phyloP scores from a whole-genome alignment of 2,797 vertebrate genomes.

The Neomorphus geoffroyi region DNA sequence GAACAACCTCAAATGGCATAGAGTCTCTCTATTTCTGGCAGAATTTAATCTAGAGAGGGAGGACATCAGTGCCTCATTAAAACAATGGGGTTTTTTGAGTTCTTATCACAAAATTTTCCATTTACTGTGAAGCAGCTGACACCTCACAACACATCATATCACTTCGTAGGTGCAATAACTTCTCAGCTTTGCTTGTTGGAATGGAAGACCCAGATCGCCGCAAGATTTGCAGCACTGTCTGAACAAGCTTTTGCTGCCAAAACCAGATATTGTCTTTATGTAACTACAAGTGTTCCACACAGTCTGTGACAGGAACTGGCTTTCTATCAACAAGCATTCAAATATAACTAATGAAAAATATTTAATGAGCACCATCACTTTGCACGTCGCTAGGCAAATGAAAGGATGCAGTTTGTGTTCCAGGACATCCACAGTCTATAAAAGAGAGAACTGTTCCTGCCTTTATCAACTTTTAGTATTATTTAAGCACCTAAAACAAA shows the following conservation, averaged over 20 bases:
- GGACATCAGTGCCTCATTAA: not conserved
- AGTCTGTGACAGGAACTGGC: not conserved
- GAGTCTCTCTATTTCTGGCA: not conserved
- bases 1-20: not conserved
- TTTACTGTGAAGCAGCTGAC: not conserved
- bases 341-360: not conserved
- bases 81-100: not conserved
- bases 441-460: not conserved
- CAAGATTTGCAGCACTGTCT: not conserved
- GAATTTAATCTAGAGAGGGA: not conserved
- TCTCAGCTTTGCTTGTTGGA: not conserved
- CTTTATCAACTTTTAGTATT: not conserved
- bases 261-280: not conserved
- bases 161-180: not conserved
- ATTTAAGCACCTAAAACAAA: not conserved
- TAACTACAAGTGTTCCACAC: not conserved
- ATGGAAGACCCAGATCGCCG: not conserved
- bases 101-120: not conserved
- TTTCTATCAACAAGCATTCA: not conserved
- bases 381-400: not conserved
- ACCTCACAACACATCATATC: not conserved
- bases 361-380: not conserved
- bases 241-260: not conserved
- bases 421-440: not conserved
- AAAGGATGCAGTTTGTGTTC: not conserved